Evolutionary conservation across 2,113 vertebrate genomes (phyloP).

Genomic region (Catharus minimus): DNA sequence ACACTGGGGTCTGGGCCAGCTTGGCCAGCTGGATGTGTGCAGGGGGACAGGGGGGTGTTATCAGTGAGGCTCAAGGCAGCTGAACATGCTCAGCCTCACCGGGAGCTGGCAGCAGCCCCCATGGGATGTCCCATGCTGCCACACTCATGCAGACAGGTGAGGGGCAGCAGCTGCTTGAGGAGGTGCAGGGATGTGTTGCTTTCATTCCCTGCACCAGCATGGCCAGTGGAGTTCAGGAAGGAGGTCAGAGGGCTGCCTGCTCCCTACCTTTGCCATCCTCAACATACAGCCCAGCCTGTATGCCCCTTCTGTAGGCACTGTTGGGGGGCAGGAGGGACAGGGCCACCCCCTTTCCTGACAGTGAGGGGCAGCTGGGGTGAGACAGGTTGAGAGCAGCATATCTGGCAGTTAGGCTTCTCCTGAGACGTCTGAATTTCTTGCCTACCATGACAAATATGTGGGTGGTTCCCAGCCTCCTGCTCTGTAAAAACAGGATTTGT

Average conservation of each 20-base stretch:
- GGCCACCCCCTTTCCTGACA: not conserved
- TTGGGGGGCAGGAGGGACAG: not conserved
- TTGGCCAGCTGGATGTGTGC: not conserved
- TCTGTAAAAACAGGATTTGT: conserved; percentile 7
- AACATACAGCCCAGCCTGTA: not conserved
- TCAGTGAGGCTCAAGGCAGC: not conserved
- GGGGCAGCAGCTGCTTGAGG: not conserved
- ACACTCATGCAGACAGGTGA: rapidly evolving
- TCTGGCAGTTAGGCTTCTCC: not conserved
- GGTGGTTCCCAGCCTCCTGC: conserved; percentile 21
- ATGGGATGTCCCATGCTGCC: not conserved
- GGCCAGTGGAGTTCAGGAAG: not conserved
- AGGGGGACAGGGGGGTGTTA: not conserved
- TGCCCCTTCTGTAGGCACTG: rapidly evolving
- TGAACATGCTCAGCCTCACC: not conserved
- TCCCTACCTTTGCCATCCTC: not conserved
- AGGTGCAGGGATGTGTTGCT: rapidly evolving
- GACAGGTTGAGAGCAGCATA: rapidly evolving
- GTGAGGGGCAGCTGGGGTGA: not conserved
- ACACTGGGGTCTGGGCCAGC: rapidly evolving
- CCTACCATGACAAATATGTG: conserved; percentile 20
- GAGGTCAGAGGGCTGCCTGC: not conserved
- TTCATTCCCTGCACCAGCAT: rapidly evolving
- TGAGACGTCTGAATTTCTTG: not conserved
- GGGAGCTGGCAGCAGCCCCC: rapidly evolving